phyloP scores from a whole-genome alignment of 2,113 vertebrate species.

The Polypterus senegalus region DNA sequence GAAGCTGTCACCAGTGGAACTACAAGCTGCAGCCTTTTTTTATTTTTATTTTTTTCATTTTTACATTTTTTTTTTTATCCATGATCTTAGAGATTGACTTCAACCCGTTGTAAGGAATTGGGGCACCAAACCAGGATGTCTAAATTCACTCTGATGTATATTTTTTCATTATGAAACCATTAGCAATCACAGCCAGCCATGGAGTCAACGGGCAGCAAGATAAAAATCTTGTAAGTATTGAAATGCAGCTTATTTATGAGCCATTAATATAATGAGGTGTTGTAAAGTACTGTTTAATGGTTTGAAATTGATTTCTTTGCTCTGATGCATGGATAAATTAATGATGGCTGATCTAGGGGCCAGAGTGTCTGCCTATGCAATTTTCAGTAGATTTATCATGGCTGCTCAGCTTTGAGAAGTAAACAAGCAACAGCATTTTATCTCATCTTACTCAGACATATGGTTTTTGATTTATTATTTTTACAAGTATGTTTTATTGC shows the following conservation, averaged over 20 bases:
- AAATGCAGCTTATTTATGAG: conserved; percentile 39
- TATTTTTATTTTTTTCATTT: conserved; percentile 18
- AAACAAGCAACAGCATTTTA: too few relatives aligned
- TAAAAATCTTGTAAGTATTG: conserved; percentile 87
- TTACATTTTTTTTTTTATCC: conserved; percentile 33
- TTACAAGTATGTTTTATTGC: too few relatives aligned
- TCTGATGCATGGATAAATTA: conserved; percentile 22
- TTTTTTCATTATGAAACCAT: conserved; percentile 95
- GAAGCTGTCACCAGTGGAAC: conserved; percentile 45
- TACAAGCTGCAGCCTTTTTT: conserved; percentile 50
- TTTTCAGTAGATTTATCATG: conserved; percentile 1
- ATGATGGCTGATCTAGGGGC: conserved; percentile 19
- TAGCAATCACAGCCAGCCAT: conserved; percentile 86
- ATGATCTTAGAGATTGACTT: conserved; percentile 51
- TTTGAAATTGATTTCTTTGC: conserved; percentile 8
- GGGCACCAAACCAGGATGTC: conserved; percentile 61
- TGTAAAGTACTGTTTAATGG: conserved; percentile 21
- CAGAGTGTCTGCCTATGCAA: conserved; percentile 8
- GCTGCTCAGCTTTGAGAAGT: not conserved
- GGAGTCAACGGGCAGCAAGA: conserved; percentile 93
- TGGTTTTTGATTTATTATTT: too few relatives aligned
- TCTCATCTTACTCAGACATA: too few relatives aligned
- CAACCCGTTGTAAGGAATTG: conserved; percentile 48
- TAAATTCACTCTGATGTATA: conserved; percentile 62
- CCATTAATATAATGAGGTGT: conserved; percentile 32